Evolutionary conservation across 2,113 vertebrate species (phyloP), one percentile per base, ranked within the genome.

Genomic region (Alethe castanea): DNA sequence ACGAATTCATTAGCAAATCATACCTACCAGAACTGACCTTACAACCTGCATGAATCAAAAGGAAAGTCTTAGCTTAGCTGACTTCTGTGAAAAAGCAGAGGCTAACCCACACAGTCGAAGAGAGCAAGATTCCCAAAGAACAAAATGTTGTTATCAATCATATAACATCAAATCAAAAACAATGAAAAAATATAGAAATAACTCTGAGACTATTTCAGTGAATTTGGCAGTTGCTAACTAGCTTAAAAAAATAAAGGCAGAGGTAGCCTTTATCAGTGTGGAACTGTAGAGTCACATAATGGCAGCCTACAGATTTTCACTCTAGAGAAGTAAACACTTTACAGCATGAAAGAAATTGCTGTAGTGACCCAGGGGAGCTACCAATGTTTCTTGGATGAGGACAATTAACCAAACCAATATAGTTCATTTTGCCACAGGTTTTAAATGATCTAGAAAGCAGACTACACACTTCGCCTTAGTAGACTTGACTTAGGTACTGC

Each of bases 391-490:
- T 73, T 91, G 60, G 89, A 94, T 89, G 35, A 82, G 60, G 56
- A 48, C 65, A 92, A 91, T 92, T 97, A 96, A 94, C 66, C 61
- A 95, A 95, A 97, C 86, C 59, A 94, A 65, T 84, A 85, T 35
- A 92, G 72, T 86, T 95, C 78, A 95, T 96, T 96, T 96, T 96
- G 59, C 42, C 82, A 67, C 64, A 89, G 62, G 67, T 95, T 94
- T 96, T 84, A 86, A 96, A 76, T 67, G 24, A 89, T 87, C 81
- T 88, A 86, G 78, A 97, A 97, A 93, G 31, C 24, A 65, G 71
- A 92, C 74, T 40, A 69, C 24, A 74, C 40, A 28, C 20, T 82
- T 85, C 9, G 14, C 29, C 47, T 94, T 90, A 66, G 56, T 57
- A 69, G 65, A 86, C 59, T 65, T 17, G 48, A 53, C 31, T 85